Evolutionary conservation across 1,140 invertebrate genomes (phyloP).

Genomic region (Hyphantria cunea): DNA sequence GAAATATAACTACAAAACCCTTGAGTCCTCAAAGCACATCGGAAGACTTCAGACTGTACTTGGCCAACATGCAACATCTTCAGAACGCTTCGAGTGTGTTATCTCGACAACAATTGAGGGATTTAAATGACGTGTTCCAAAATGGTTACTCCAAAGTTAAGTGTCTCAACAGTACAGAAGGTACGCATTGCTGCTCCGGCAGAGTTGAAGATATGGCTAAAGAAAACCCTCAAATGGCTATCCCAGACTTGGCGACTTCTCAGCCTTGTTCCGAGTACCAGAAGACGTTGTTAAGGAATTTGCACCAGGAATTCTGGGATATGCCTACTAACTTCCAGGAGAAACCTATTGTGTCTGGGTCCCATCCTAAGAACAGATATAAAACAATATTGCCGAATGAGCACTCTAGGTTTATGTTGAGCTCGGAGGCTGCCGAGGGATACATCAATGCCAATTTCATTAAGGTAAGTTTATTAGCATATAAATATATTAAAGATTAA

Average conservation of each 20-base stretch:
- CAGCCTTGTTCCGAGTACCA: conserved; percentile 81
- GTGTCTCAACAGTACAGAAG: conserved; percentile 55
- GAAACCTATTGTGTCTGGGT: conserved; percentile 92
- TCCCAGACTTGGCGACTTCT: conserved; percentile 61
- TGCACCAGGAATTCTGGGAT: conserved; percentile 97
- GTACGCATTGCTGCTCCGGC: conserved; percentile 62
- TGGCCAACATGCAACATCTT: conserved; percentile 87
- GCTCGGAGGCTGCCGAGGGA: conserved; percentile 78
- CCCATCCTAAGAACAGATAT: conserved; percentile 95
- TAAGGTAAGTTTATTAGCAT: conserved; percentile 83
- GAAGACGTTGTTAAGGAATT: conserved; percentile 87
- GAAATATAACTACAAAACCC: conserved; percentile 84
- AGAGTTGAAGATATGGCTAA: conserved; percentile 52
- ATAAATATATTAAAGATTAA: neutral
- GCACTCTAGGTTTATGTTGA: conserved; percentile 88
- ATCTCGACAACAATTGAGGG: conserved; percentile 79
- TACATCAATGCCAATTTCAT: conserved; percentile 96
- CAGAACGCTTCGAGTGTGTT: conserved; percentile 85
- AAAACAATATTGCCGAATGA: conserved; percentile 94
- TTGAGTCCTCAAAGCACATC: conserved; percentile 83
- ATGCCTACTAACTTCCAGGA: conserved; percentile 95
- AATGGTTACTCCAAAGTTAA: conserved; percentile 76
- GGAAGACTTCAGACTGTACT: conserved; percentile 86
- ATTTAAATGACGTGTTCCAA: conserved; percentile 83
- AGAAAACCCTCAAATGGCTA: conserved; percentile 73